Base-by-base conservation (phyloP, 2,888 invertebrate genomes). In the Phyllotreta cruciferae region DNA sequence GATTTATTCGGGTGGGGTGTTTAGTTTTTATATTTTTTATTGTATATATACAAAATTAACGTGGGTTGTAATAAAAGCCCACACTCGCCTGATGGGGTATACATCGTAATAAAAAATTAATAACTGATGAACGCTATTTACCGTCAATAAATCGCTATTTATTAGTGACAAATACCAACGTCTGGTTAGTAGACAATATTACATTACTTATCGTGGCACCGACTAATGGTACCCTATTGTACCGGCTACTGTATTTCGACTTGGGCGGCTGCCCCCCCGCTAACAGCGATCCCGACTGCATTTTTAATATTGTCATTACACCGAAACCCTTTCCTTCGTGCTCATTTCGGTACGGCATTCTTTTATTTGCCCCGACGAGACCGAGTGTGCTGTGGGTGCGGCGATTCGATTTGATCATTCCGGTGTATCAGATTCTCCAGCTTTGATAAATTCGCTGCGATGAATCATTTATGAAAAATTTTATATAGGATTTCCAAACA, bases 181-280 rank as follows among this genome's bases (percentile, higher is more conserved):
- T 74, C 75, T 66, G 64, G 66, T 63, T 68, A 65, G 71, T 71
- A 73, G 76, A 76, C 76, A 76, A 75, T 75, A 76, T 77, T 77
- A 75, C 77, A 77, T 77, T 76, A 74, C 73, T 77, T 75, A 76
- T 70, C 68, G 58, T 75, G 77, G 76, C 77, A 74, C 68, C 70
- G 73, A 77, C 75, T 74, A 77, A 77, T 73, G 69, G 70, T 63
- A 70, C 70, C 24, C 75, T 74, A 78, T 79, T 79, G 79, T 79
- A 68, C 75, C 75, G 73, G 80, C 80, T 80, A 79, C 80, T 75
- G 80, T 80, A 78, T 78, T 76, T 78, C 78, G 71, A 77, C 79
- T 79, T 79, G 80, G 79, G 79, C 74, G 71, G 66, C 63, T 74
- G 73, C 77, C 77, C 76, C 24, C 78, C 77, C 68, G 67, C 71